phyloP scores from a whole-genome alignment of 92 coral and sea anemone species.

The Anthopleura xanthogrammica region DNA sequence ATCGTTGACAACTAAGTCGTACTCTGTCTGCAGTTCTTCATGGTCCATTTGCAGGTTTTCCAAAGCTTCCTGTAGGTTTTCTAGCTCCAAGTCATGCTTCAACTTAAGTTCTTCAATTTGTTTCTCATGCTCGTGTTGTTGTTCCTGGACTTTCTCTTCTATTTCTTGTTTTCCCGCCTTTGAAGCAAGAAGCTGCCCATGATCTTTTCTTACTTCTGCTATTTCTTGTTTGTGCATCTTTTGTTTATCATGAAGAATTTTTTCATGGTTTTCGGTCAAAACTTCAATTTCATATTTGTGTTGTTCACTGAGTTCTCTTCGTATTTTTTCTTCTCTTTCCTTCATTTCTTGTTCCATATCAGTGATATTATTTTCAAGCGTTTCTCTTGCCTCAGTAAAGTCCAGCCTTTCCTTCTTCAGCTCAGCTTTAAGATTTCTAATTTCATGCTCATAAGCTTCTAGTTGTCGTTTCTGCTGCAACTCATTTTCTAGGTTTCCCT shows the following conservation, averaged over 20 bases:
- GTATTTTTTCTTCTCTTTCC: conserved; percentile 46
- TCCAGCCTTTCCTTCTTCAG: conserved; percentile 48
- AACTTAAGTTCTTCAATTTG: conserved; percentile 68
- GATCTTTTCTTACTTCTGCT: conserved; percentile 48
- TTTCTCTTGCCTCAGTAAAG: conserved; percentile 47
- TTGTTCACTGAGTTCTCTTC: conserved; percentile 53
- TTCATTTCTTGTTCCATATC: conserved; percentile 52
- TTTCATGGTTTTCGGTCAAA: conserved; percentile 51
- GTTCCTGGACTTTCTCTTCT: neutral
- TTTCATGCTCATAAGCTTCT: conserved; percentile 51
- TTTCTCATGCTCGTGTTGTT: conserved; percentile 31
- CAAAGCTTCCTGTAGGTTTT: conserved; percentile 67
- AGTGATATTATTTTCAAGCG: conserved; percentile 39
- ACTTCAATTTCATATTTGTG: conserved; percentile 47
- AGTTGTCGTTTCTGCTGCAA: conserved; percentile 22
- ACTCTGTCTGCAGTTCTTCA: conserved; percentile 78
- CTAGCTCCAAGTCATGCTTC: conserved; percentile 64
- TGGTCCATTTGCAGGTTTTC: conserved; percentile 83
- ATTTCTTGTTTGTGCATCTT: conserved; percentile 49
- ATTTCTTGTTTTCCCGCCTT: conserved; percentile 4
- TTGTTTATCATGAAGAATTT: conserved; percentile 52
- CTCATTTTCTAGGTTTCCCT: conserved; percentile 22
- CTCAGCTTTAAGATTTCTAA: conserved; percentile 51
- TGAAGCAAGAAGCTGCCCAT: conserved; percentile 53
- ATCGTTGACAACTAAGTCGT: conserved; percentile 80